Evolutionary conservation across 2,888 invertebrate species (phyloP), one percentile per base, ranked within the genome.

Genomic region (Hypomecis atomaria): DNA sequence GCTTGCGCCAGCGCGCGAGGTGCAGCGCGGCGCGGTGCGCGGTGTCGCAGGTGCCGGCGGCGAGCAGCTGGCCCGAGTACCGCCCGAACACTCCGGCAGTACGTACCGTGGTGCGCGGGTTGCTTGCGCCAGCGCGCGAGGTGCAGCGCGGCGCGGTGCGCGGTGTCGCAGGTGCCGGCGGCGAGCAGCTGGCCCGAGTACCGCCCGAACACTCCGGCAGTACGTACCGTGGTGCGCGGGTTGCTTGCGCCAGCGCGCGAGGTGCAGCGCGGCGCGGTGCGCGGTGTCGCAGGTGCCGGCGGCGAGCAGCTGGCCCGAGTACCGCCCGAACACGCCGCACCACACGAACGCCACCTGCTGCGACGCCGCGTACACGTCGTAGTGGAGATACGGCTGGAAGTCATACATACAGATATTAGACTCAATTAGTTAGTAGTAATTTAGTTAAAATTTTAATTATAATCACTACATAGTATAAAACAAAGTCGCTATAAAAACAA

Each of bases 21-120:
- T 99, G 99, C 98, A 98, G 63, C 94, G 23, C 4, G 99, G 52
- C 99, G 53, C 99, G 94, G 88, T 99, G 99, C 53, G 97, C 87
- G 0, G 98, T 96, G 64, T 98, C 96, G 76, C 97, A 94, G 86
- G 86, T 99, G 99, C 66, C 98, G 86, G 94, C 94, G 0, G 94
- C 90, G 61, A 95, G 89, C 66, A 95, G 88, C 67, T 97, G 96
- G 5, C 95, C 94, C 0, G 95, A 94, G 78, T 96, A 95, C 23
- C 23, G 23, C 23, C 23, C 23, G 23, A 23, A 1, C 23, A 23
- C 23, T 3, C 23, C 10, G n/a, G 33, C 11, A 10, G 13, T 23
- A 49, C 40, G 34, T 48, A 48, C 34, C 45, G 7, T 23, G 45
- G 8, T 48, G 49, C 10, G 23, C 10, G n/a, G 7, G 44, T 5